These are phyloP conservation scores for Drosophila tanythrix DNA, from an alignment of 2,888 invertebrate genomes.

Conservation along the genomic window DNA sequence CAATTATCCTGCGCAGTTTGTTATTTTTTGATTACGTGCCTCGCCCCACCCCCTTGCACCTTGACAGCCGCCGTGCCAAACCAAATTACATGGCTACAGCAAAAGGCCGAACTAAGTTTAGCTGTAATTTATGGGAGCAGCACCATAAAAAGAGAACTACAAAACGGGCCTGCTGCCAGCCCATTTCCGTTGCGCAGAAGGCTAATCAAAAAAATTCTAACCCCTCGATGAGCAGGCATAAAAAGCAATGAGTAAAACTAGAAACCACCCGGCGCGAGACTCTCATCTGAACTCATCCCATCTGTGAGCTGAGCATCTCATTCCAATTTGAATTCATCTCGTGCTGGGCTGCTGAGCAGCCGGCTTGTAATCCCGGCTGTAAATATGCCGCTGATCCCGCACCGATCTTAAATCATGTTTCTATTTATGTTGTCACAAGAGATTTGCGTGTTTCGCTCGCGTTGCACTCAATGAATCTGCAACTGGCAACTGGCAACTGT, in stretches of 20 bases:
- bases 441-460: conserved; percentile 76
- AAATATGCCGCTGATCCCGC: conserved; percentile 82
- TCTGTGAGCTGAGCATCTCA: conserved; percentile 8
- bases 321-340: conserved; percentile 27
- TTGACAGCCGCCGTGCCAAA: conserved; percentile 64
- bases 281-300: conserved; percentile 8
- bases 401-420: conserved; percentile 83
- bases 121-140: conserved; percentile 68
- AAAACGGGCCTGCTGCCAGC: conserved; percentile 55
- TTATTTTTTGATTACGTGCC: conserved; percentile 71
- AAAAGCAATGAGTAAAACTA: conserved; percentile 37
- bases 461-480: conserved; percentile 35
- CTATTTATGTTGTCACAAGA: conserved; percentile 84
- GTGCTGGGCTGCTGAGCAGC: conserved; percentile 48
- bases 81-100: conserved; percentile 75
- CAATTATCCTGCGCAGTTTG: conserved; percentile 79
- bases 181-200: conserved; percentile 81
- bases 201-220: conserved; percentile 72
- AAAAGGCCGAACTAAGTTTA: conserved; percentile 63
- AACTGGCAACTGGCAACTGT: conserved; percentile 18
- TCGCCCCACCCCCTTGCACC: conserved; percentile 25
- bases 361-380: conserved; percentile 82
- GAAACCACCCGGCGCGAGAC: conserved; percentile 66
- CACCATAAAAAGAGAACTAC: conserved; percentile 41
- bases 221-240: conserved; percentile 50